Base-by-base conservation (phyloP, 2,888 invertebrate genomes). In the Himalopsyche kuldschensis region DNA sequence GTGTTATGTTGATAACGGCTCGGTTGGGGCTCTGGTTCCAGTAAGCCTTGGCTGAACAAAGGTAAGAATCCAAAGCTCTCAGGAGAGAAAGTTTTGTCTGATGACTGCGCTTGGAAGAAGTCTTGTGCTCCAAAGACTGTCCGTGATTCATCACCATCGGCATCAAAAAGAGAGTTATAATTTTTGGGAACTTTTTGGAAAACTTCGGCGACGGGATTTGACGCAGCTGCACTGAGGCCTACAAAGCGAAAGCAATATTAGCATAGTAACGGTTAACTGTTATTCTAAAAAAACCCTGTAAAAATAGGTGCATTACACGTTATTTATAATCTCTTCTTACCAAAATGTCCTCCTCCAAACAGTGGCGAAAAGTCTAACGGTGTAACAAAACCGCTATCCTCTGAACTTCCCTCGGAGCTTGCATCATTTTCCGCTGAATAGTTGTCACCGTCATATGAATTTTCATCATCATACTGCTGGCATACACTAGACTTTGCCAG, bases 321-420 rank as follows among this genome's bases (percentile, higher is more conserved):
- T 41, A 41, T 11, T 41, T 41, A 3, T 6, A 41, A 41, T 15
- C 63, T 35, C 8, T 82, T 80, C 75, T 86, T 87, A 92, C 92
- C 91, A 84, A 89, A 89, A 87, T 89, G 89, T 84, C 89, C 90
- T 80, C 90, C 89, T 80, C 90, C 89, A 86, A 93, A 92, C 87
- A 93, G 90, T n/a, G 91, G 89, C 11, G 90, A 90, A 87, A 93
- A 94, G 88, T 93, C 93, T 88, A 92, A 89, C 17, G 93, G 91
- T 85, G 91, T 90, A 31, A 92, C 92, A 87, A 91, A 92, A 87
- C 91, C 92, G 86, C 89, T 89, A 85, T 90, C 89, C 76, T 88
- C 87, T 11, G 81, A 32, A 1, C 82, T 46, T n/a, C 69, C 78
- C 15, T 84, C 86, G 27, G 63, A 79, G 17, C 89, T 87, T n/a